Evolutionary conservation across 2,113 vertebrate species (phyloP).

Genomic region (Syrrhaptes paradoxus): DNA sequence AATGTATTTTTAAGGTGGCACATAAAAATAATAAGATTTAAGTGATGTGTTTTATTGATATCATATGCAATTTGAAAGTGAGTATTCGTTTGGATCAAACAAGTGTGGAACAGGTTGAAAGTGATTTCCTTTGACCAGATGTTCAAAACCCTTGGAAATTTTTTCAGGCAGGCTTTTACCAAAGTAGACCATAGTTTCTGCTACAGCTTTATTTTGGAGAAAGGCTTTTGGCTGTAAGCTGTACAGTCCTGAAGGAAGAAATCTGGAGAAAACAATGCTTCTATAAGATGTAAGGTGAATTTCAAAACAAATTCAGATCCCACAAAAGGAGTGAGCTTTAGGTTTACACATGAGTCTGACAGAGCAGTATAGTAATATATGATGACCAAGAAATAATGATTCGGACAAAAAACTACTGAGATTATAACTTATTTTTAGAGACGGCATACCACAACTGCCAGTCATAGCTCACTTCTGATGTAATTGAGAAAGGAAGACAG

Average conservation of each 20-base stretch:
- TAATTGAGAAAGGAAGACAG: neutral
- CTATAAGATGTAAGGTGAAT: neutral
- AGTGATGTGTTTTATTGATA: neutral
- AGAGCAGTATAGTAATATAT: neutral
- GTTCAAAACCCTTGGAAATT: neutral
- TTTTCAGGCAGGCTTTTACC: neutral
- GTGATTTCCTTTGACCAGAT: neutral
- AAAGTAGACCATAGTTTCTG: neutral
- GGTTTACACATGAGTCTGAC: neutral
- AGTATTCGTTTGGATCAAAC: neutral
- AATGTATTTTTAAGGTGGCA: neutral
- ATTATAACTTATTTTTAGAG: neutral
- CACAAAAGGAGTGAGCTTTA: neutral
- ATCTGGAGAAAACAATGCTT: neutral
- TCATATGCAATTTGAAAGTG: neutral
- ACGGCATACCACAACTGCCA: neutral
- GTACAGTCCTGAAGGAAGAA: neutral
- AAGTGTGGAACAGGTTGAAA: neutral
- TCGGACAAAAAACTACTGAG: neutral
- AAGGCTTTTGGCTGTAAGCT: neutral
- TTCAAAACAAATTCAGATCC: neutral
- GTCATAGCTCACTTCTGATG: neutral
- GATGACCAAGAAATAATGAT: neutral
- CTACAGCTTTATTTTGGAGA: neutral
- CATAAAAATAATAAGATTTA: neutral